Conservation (phyloP, 2,888 invertebrate species). For the Cephus sareptanus region DNA sequence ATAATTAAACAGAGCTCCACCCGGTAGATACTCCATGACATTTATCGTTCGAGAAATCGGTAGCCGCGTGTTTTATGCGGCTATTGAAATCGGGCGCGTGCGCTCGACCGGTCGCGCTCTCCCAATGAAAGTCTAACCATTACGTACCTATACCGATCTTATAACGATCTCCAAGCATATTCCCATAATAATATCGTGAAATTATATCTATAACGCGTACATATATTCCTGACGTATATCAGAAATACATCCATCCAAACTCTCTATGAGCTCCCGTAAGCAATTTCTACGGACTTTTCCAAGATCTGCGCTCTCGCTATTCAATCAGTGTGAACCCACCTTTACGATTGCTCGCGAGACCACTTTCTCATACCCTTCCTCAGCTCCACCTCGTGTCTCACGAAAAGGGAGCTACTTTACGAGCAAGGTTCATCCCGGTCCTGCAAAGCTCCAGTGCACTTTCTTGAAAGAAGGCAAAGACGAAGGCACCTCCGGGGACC, state of each 20-base stretch:
- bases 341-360: not conserved
- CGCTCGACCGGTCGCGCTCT: not conserved
- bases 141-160: not conserved
- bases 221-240: not conserved
- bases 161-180: not conserved
- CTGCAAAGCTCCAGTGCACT: not conserved
- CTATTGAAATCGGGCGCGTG: not conserved
- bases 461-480: not conserved
- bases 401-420: not conserved
- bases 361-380: not conserved
- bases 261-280: not conserved
- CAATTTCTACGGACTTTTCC: not conserved
- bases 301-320: not conserved
- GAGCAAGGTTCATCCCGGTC: not conserved
- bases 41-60: not conserved
- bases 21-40: not conserved
- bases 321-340: not conserved
- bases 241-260: not conserved
- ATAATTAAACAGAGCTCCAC: not conserved
- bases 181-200: not conserved
- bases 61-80: not conserved
- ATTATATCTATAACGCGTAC: not conserved
- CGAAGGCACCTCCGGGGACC: not conserved
- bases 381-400: not conserved
- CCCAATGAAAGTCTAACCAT: not conserved